phyloP scores from a whole-genome alignment of 2,797 vertebrate genomes.

The Galagoides demidoff region DNA sequence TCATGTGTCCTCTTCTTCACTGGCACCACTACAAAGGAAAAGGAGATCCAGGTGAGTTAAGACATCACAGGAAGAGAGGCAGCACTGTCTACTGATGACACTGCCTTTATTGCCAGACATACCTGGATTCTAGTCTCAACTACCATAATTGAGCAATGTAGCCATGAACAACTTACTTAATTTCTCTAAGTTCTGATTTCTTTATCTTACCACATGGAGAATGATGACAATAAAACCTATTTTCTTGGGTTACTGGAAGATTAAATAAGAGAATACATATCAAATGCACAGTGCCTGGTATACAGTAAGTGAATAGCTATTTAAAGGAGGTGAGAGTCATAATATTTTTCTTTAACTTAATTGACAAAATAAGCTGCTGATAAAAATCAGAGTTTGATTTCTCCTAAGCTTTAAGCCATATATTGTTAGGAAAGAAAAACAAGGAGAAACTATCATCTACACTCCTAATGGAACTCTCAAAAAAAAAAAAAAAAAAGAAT shows the following conservation, averaged over 20 bases:
- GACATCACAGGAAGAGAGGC: background rate
- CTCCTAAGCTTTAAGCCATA: background rate
- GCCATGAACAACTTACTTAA: background rate
- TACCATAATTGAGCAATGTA: background rate
- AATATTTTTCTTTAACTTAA: background rate
- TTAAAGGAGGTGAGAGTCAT: background rate
- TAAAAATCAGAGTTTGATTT: slow-evolving; percentile 39
- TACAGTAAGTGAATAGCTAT: background rate
- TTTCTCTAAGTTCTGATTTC: background rate
- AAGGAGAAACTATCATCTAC: background rate
- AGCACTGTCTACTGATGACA: background rate
- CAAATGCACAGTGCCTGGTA: background rate
- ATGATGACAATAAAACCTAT: background rate
- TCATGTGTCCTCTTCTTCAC: slow-evolving; percentile 79
- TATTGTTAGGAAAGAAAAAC: background rate
- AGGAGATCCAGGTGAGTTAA: slow-evolving; percentile 56
- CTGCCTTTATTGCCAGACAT: background rate
- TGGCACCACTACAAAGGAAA: slow-evolving; percentile 71
- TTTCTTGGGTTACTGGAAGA: background rate
- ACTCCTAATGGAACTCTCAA: background rate
- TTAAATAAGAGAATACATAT: background rate
- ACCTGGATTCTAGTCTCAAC: background rate
- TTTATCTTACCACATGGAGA: slow-evolving; percentile 9
- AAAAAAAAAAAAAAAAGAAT: too few species aligned
- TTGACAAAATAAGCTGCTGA: slow-evolving; percentile 30